A percentile compares a stretch with the other conserved stretches of the same genome.
Evolutionary conservation across 2,888 invertebrate species (phyloP).

Genomic region (Caenorhabditis becei): DNA sequence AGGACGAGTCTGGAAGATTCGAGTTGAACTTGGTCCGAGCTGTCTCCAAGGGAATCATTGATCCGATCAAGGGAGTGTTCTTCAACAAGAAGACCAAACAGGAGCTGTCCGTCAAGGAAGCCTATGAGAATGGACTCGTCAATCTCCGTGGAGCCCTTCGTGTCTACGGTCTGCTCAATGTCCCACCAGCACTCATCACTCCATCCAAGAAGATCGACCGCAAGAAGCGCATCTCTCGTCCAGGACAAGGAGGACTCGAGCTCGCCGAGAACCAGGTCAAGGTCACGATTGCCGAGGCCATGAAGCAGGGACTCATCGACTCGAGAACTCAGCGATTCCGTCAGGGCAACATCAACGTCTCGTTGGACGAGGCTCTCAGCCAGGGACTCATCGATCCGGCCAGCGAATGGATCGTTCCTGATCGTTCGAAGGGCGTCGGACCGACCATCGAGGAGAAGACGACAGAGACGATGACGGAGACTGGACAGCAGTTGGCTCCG

Average conservation of each 20-base stretch:
- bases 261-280: slow-evolving; percentile 83
- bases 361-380: slow-evolving; percentile 82
- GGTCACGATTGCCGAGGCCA: slow-evolving; percentile 89
- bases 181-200: slow-evolving; percentile 83
- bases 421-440: slow-evolving; percentile 74
- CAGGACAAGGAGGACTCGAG: slow-evolving; percentile 83
- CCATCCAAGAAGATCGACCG: slow-evolving; percentile 88
- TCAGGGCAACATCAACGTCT: slow-evolving; percentile 85
- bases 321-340: slow-evolving; percentile 81
- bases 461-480: slow-evolving; percentile 81
- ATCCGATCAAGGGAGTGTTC: slow-evolving; percentile 88
- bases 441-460: slow-evolving; percentile 82
- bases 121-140: slow-evolving; percentile 90
- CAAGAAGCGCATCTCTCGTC: slow-evolving; percentile 89
- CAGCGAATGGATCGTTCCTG: slow-evolving; percentile 82
- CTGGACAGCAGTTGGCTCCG: slow-evolving; percentile 81
- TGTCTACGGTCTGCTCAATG: slow-evolving; percentile 90
- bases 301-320: slow-evolving; percentile 89
- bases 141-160: slow-evolving; percentile 92
- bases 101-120: slow-evolving; percentile 89
- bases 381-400: slow-evolving; percentile 81
- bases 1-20: slow-evolving; percentile 86
- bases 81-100: slow-evolving; percentile 83
- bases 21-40: slow-evolving; percentile 90
- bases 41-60: slow-evolving; percentile 90